A percentile compares a stretch with the other conserved stretches of the same genome.
Evolutionary conservation across 2,113 vertebrate genomes (phyloP).

Genomic region (Brienomyrus longianalis): DNA sequence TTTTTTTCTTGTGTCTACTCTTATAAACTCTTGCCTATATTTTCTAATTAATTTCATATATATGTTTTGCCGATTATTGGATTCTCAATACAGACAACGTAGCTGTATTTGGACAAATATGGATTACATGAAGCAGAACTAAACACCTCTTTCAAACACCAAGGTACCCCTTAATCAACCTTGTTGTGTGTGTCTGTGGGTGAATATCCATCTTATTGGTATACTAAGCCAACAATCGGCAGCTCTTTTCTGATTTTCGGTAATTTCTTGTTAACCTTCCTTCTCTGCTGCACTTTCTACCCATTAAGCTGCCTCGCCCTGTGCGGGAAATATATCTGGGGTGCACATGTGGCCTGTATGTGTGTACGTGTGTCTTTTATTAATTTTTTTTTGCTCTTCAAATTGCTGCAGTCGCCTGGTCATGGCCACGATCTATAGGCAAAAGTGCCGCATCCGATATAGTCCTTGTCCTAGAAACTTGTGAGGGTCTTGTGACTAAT

Average conservation of each 20-base stretch:
- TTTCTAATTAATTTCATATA: background rate
- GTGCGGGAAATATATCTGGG: background rate
- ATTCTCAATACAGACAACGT: background rate
- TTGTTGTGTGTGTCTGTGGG: background rate
- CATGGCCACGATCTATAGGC: background rate
- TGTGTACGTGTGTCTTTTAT: background rate
- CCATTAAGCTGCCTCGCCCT: background rate
- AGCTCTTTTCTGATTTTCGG: background rate
- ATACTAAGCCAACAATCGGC: background rate
- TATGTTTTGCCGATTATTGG: background rate
- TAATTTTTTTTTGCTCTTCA: background rate
- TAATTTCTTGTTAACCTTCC: background rate
- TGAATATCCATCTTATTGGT: background rate
- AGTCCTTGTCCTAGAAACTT: slow-evolving; percentile 21
- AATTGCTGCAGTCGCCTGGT: background rate
- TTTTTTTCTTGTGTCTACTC: background rate
- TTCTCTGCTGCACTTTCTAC: background rate
- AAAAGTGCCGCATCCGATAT: slow-evolving; percentile 15
- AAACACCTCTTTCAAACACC: background rate
- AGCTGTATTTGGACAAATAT: background rate
- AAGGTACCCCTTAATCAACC: background rate
- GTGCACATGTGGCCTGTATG: background rate
- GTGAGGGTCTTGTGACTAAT: slow-evolving; percentile 37
- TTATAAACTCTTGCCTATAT: background rate
- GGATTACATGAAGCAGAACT: background rate